A percentile compares a stretch with the other conserved stretches of the same genome.
phyloP scores from a whole-genome alignment of 2,888 invertebrate genomes.

The Brenthis hecate region DNA sequence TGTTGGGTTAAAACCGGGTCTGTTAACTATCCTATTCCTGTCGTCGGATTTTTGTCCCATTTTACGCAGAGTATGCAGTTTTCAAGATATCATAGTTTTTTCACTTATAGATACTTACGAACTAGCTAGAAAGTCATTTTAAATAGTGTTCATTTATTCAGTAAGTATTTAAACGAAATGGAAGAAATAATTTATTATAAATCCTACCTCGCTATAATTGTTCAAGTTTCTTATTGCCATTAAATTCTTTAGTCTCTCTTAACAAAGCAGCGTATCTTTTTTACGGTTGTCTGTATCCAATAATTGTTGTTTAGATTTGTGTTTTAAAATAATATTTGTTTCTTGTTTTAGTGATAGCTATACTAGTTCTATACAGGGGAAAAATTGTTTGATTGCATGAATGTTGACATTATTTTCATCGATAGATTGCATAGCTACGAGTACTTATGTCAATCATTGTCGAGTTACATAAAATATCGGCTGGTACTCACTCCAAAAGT shows the following conservation, averaged over 20 bases:
- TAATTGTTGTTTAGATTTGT: constrained; percentile 17
- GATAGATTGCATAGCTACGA: too few relatives aligned
- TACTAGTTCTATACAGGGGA: neutral
- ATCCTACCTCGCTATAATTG: constrained; percentile 3
- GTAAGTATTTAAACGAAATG: too few relatives aligned
- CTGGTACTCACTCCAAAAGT: too few relatives aligned
- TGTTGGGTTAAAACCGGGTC: too few relatives aligned
- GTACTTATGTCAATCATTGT: too few relatives aligned
- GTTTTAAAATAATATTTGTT: neutral
- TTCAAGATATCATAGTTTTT: too few relatives aligned
- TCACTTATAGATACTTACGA: too few relatives aligned
- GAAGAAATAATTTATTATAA: constrained; percentile 2
- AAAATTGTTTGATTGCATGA: neutral
- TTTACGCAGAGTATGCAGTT: too few relatives aligned
- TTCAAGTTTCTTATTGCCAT: constrained; percentile 8
- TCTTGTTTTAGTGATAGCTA: neutral
- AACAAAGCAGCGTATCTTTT: constrained; percentile 10
- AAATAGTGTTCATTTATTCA: neutral
- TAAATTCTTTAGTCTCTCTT: constrained; percentile 19
- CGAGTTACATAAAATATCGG: too few relatives aligned
- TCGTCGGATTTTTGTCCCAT: too few relatives aligned
- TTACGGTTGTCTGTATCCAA: constrained; percentile 19
- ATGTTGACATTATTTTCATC: too few relatives aligned
- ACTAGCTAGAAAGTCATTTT: neutral
- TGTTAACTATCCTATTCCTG: too few relatives aligned